Evolutionary conservation across 2,113 vertebrate genomes (phyloP).

Genomic region (Hyperoodon ampullatus): DNA sequence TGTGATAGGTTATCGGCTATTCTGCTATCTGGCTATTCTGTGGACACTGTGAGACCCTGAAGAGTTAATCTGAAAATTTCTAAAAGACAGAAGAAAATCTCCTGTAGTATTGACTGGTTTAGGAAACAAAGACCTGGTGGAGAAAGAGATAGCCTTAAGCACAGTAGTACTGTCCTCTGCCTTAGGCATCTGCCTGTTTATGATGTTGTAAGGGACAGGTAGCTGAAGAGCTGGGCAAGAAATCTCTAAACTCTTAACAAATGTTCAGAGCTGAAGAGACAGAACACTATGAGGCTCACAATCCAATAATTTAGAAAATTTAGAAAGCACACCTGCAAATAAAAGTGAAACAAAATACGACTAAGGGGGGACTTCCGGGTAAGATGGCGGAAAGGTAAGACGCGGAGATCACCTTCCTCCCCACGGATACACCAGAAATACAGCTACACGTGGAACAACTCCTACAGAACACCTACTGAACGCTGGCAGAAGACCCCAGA

Average conservation of each 20-base stretch:
- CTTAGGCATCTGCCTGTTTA: neutral
- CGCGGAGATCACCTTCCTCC: no score
- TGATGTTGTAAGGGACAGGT: neutral
- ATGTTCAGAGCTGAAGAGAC: neutral
- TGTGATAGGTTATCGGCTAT: no score
- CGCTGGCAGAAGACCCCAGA: no score
- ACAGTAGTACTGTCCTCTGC: no score
- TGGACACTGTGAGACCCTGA: neutral
- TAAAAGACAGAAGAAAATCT: neutral
- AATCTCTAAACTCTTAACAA: neutral
- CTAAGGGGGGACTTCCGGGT: no score
- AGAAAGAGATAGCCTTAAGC: neutral
- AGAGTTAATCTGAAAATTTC: neutral
- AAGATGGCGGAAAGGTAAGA: no score
- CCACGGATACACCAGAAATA: no score
- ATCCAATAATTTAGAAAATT: neutral
- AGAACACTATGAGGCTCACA: neutral
- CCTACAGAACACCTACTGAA: no score
- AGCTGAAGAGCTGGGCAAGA: neutral
- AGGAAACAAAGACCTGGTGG: neutral
- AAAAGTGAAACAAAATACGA: neutral
- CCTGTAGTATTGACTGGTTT: neutral
- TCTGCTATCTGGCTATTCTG: neutral
- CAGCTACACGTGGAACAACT: no score
- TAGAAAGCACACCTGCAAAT: neutral